Evolutionary conservation across 2,888 invertebrate species (phyloP), one percentile per base, ranked within the genome.

Genomic region (Entomobrya multifasciata): DNA sequence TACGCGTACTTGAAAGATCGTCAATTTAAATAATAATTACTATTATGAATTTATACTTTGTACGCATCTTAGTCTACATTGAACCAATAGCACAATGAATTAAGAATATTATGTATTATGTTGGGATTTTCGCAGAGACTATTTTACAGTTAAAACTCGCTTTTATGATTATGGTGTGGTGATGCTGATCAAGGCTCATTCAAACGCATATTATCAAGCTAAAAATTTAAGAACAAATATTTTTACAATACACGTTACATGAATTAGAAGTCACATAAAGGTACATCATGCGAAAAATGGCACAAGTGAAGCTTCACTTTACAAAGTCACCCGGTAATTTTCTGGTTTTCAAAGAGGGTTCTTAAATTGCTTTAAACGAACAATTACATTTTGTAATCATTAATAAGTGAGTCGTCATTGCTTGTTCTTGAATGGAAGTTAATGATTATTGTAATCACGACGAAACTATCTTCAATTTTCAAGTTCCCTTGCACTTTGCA

Each of bases 281-380:
- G n/a, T n/a, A n/a, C n/a, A n/a, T n/a, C n/a, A n/a, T n/a, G n/a
- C n/a, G n/a, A n/a, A n/a, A n/a, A n/a, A n/a, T n/a, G n/a, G n/a
- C 8, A 36, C 36, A 36, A 36, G 4, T 36, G 36, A 4, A 36
- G 36, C 36, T 36, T 6, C 36, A 36, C 36, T 36, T n/a, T 36
- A 36, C 36, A 36, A 36, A 36, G 17, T 17, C 20, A 25, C 10
- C 44, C 22, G 8, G 67, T n/a, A 79, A 36, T 52, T 65, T 79
- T 79, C 79, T 67, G 67, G 79, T 79, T 79, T 79, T 79, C 49
- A 4, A 17, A 52, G 49, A n/a, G 22, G 67, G 25, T 30, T 79
- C 79, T 36, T 79, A 65, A 65, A 79, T 67, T 65, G 67, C 20
- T 36, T 30, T 67, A 65, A n/a, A 30, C 52, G 47, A 79, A 65